Conservation (phyloP, 2,113 vertebrate species). For the Pluvianellus socialis region DNA sequence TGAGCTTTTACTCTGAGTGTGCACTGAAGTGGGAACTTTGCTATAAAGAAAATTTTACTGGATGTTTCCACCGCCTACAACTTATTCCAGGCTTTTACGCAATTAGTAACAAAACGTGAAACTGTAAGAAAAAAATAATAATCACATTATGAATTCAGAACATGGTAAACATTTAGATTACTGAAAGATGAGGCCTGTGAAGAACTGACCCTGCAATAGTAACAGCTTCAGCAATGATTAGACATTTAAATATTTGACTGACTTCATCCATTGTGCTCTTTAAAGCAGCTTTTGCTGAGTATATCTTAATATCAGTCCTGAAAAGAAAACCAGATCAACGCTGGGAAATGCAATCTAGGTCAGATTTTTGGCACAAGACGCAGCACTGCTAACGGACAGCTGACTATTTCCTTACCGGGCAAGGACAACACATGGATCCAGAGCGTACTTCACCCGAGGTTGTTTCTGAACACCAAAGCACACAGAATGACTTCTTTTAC, state of each 20-base stretch:
- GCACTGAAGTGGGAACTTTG: not conserved
- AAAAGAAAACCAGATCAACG: not conserved
- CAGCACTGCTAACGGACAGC: not conserved
- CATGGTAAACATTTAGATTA: not conserved
- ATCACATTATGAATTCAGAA: not conserved
- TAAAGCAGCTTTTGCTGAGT: not conserved
- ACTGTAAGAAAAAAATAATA: not conserved
- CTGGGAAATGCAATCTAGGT: not conserved
- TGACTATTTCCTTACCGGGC: not conserved
- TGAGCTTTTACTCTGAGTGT: not conserved
- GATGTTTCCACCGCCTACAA: not conserved
- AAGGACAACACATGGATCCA: not conserved
- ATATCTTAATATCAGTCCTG: not conserved
- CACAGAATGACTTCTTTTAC: not conserved
- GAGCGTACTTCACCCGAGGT: not conserved
- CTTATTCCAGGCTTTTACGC: not conserved
- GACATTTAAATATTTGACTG: not conserved
- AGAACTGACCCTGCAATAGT: not conserved
- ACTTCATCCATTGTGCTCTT: not conserved
- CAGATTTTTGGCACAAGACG: not conserved
- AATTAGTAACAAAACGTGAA: not conserved
- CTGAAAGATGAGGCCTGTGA: not conserved
- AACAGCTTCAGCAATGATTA: not conserved
- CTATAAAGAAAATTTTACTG: not conserved
- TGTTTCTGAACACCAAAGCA: not conserved